Conservation (phyloP, 1,140 invertebrate species). For the Diuraphis noxia region DNA sequence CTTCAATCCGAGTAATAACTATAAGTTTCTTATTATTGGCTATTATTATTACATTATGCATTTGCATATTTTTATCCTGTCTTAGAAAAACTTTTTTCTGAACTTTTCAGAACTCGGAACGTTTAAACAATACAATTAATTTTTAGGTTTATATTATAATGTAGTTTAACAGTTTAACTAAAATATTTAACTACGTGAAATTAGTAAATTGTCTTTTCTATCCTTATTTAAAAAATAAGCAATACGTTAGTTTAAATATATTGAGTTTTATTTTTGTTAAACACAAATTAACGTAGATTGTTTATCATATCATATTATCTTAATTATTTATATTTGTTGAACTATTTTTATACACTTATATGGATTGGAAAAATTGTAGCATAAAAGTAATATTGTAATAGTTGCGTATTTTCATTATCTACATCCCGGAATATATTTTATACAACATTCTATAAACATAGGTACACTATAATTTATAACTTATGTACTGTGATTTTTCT, state of each 20-base stretch:
- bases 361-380: no score
- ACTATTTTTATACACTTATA: no score
- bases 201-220: not conserved
- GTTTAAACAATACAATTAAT: not conserved
- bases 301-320: no score
- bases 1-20: not conserved
- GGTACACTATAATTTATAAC: no score
- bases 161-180: no score
- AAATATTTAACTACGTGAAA: not conserved
- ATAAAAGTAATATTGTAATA: no score
- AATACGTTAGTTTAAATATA: not conserved
- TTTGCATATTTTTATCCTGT: not conserved
- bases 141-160: not conserved
- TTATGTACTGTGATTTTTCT: no score
- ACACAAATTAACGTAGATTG: no score
- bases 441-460: no score
- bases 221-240: not conserved
- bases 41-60: not conserved
- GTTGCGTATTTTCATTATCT: no score
- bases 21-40: not conserved
- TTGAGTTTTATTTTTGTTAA: not conserved
- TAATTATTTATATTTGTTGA: no score
- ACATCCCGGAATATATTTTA: no score
- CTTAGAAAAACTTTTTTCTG: not conserved
- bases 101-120: not conserved